Conservation (phyloP, 1,140 invertebrate genomes). For the Spodoptera litura region DNA sequence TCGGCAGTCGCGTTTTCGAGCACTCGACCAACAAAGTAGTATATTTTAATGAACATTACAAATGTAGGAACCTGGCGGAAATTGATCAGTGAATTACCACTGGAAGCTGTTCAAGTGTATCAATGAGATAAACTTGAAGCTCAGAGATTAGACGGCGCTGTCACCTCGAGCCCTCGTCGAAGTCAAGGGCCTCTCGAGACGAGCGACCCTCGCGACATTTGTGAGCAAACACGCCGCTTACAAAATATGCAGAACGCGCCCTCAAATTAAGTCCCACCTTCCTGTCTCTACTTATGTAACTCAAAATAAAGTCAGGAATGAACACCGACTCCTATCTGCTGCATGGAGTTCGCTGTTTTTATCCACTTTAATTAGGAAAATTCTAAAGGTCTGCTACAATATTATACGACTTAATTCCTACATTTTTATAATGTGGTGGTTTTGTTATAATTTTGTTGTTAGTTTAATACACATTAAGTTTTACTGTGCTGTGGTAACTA, state of each 20-base stretch:
- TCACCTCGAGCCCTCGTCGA: conserved; percentile 74
- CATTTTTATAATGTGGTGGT: neutral
- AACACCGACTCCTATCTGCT: conserved; percentile 49
- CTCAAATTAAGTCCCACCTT: conserved; percentile 71
- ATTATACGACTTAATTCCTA: conserved; percentile 31
- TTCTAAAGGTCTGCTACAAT: conserved; percentile 32
- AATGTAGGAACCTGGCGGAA: conserved; percentile 36
- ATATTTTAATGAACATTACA: conserved; percentile 14
- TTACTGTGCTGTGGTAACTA: neutral
- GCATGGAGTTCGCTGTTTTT: conserved; percentile 29
- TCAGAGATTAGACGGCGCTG: conserved; percentile 79
- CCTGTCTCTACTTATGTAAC: conserved; percentile 38
- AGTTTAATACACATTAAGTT: neutral
- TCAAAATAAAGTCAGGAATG: conserved; percentile 48
- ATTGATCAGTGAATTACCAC: conserved; percentile 53
- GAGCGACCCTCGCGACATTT: conserved; percentile 69
- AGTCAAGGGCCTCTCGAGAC: conserved; percentile 75
- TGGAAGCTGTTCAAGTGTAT: conserved; percentile 59
- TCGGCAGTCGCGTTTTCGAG: too few relatives aligned
- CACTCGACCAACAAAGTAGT: neutral
- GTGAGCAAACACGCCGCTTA: conserved; percentile 73
- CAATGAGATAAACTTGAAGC: conserved; percentile 66
- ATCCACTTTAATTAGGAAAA: conserved; percentile 30
- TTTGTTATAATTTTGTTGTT: neutral
- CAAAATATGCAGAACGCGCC: conserved; percentile 76